phyloP scores from a whole-genome alignment of 2,888 invertebrate genomes.

The Torymus tubicola region DNA sequence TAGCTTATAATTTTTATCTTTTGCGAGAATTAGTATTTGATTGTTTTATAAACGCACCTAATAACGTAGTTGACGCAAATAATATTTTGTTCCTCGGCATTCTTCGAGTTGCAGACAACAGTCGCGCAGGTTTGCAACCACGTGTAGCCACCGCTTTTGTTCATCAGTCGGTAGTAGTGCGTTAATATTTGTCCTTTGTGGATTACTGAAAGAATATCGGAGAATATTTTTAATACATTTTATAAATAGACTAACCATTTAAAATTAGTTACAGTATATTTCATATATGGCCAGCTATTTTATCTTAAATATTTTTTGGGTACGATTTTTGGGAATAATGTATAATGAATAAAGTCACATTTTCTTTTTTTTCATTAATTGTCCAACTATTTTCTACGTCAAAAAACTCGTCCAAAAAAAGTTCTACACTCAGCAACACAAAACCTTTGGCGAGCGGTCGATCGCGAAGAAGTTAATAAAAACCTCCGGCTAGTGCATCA shows the following conservation, averaged over 20 bases:
- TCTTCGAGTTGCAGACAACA: constrained; percentile 95
- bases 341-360: too few relatives aligned
- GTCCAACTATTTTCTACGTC: too few relatives aligned
- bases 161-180: constrained; percentile 96
- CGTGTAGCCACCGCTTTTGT: constrained; percentile 96
- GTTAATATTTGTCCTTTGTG: constrained; percentile 97
- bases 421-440: not conserved
- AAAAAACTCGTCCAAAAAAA: not conserved
- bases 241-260: too few relatives aligned
- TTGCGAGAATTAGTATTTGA: too few relatives aligned
- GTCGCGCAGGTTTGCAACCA: constrained; percentile 99
- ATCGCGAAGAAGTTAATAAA: constrained; percentile 36
- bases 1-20: not conserved
- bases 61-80: constrained; percentile 98
- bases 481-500: constrained; percentile 7
- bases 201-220: constrained; percentile 84
- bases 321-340: too few relatives aligned
- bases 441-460: constrained; percentile 1
- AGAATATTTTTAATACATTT: constrained; percentile 9
- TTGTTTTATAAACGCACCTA: constrained; percentile 80
- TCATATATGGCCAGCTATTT: too few relatives aligned
- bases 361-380: too few relatives aligned
- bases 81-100: constrained; percentile 97
- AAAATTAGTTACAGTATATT: too few relatives aligned
- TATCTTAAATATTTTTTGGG: too few relatives aligned